Evolutionary conservation across 1,140 invertebrate species (phyloP), one percentile per base, ranked within the genome.

Genomic region (Papilio glaucus): DNA sequence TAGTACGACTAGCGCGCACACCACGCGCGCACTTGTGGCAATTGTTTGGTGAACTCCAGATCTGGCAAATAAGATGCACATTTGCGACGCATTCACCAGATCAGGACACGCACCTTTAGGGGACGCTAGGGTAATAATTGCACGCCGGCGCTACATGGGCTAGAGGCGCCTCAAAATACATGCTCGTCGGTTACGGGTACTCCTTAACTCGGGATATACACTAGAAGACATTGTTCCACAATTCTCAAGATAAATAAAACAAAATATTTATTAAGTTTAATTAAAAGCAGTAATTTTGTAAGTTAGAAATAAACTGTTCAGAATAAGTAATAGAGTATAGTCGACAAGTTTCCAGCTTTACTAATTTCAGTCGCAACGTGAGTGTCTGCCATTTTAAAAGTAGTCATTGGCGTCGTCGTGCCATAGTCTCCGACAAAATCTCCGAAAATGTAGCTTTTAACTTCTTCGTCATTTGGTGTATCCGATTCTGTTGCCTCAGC

Each of bases 241-340:
- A 33, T 33, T 33, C 29, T 3, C 6, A 33, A 2, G 12, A 45
- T 18, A 45, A 45, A 45, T 45, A 8, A 45, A 45, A 45, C 42
- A 6, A 13, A 13, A n/a, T 15, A 45, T 8, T 37, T 18, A 2
- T 62, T 4, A n/a, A 37, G 1, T 15, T 29, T 13, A 37, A n/a
- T 24, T 60, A 38, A 62, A 62, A 18, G 9, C 26, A 24, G 18
- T n/a, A 24, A 45, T 45, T 45, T 15, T 15, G 5, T 3, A 45
- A 45, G 6, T 6, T 33, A 33, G 29, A 2, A n/a, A 45, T 0
- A 45, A 37, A 37, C 1, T n/a, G n/a, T n/a, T 62, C 7, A 62
- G 24, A 62, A 62, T 62, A 62, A 37, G 26, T 62, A 62, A 62
- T 62, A 29, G 3, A 62, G 29, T 62, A 62, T 37, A 62, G 29